Percentiles rank a stretch among this genome's conserved stretches.
Conservation (phyloP, 2,113 vertebrate species). For the Natator depressus region DNA sequence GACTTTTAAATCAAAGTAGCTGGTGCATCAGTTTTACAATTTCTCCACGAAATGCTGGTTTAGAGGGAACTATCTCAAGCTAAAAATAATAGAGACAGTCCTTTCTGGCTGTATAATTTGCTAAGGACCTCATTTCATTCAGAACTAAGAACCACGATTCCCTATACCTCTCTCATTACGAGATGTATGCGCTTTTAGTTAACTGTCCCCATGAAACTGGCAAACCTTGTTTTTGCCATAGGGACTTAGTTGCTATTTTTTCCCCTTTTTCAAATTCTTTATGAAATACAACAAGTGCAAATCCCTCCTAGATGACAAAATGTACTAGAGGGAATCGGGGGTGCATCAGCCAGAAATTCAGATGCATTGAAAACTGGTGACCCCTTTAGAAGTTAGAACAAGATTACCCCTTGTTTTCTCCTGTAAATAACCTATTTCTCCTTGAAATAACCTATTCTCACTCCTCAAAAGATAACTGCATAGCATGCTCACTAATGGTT, state of each 20-base stretch:
- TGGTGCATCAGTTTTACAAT: not conserved
- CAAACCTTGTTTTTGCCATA: not conserved
- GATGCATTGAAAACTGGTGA: not conserved
- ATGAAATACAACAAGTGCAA: not conserved
- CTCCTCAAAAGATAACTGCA: not conserved
- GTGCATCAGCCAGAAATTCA: not conserved
- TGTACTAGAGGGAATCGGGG: not conserved
- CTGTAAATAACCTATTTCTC: too few relatives aligned
- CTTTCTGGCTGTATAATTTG: not conserved
- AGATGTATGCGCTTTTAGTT: not conserved
- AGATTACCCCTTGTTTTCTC: not conserved
- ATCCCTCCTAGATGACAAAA: slow-evolving; percentile 2
- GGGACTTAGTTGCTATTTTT: not conserved
- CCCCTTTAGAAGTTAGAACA: not conserved
- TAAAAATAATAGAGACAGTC: not conserved
- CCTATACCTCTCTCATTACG: not conserved
- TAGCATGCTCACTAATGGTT: not conserved
- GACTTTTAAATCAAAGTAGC: not conserved
- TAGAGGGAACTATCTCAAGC: not conserved
- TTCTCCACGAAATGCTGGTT: not conserved
- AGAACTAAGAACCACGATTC: not conserved
- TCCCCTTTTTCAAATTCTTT: not conserved
- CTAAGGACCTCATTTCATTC: not conserved
- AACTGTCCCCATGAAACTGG: not conserved
- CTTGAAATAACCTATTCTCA: slow-evolving; percentile 29